A percentile compares a stretch with the other conserved stretches of the same genome.
phyloP scores from a whole-genome alignment of 2,113 vertebrate genomes.

The Ammodytes marinus region DNA sequence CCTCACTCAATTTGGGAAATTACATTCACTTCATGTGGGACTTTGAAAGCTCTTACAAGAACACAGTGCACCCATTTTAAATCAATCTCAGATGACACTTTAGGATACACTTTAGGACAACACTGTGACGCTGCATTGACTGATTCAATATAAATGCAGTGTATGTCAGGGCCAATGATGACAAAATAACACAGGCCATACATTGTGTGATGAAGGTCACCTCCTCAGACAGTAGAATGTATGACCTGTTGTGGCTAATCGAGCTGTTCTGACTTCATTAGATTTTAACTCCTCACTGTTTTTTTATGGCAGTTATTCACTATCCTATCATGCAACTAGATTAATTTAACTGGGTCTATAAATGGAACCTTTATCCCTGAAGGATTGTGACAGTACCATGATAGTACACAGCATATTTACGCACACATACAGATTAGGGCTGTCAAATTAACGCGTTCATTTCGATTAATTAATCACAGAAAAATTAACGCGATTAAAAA shows the following conservation, averaged over 20 bases:
- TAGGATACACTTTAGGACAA: neutral
- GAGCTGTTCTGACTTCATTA: slow-evolving; percentile 27
- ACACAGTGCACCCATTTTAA: slow-evolving; percentile 17
- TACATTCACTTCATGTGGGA: slow-evolving; percentile 49
- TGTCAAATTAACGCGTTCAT: too few species aligned
- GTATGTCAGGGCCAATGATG: neutral
- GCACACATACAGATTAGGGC: slow-evolving; percentile 2
- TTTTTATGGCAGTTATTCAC: slow-evolving; percentile 11
- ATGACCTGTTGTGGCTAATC: slow-evolving; percentile 6
- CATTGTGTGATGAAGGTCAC: neutral
- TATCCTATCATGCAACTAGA: slow-evolving; percentile 21
- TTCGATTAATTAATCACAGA: too few species aligned
- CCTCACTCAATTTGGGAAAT: slow-evolving; percentile 58
- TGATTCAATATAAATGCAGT: neutral
- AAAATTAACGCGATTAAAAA: too few species aligned
- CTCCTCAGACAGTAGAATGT: neutral
- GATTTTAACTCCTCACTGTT: slow-evolving; percentile 17
- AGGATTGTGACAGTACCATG: slow-evolving; percentile 25
- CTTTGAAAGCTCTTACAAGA: slow-evolving; percentile 31
- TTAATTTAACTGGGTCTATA: slow-evolving; percentile 17
- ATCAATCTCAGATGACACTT: slow-evolving; percentile 17
- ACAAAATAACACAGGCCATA: neutral
- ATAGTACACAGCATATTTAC: slow-evolving; percentile 1
- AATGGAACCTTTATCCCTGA: neutral
- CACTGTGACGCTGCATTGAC: slow-evolving; percentile 1